Base-by-base conservation (phyloP, 2,797 vertebrate species). In the Chaetophractus vellerosus region DNA sequence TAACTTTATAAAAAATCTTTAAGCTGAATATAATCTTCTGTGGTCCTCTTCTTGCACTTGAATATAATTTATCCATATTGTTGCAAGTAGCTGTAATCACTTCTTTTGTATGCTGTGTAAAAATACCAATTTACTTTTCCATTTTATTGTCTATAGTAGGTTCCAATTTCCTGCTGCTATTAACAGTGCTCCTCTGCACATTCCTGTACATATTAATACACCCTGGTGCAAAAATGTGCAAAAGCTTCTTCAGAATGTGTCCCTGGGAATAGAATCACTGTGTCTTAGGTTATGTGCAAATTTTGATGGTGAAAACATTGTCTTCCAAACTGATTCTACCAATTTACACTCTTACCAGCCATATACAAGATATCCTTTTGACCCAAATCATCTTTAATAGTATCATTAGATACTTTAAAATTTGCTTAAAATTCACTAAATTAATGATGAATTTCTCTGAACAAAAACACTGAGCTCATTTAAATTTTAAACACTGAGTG, bases 281-380 rank as follows among this genome's bases (percentile, higher is more conserved):
- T 6, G 8, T 57, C 38, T 55, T 55, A 36, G 1, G 4, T 50
- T 31, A 38, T 26, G 12, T 66, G 57, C 38, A 88, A 28, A 6
- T 90, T 94, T 52, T 50, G 1, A 80, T 78, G 9, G 10, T 4
- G 90, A n/a, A 90, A 95, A 5, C 28, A 84, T 59, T 68, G 0
- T 71, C 55, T 76, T 63, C 4, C 14, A 55, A 55, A 19, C 52
- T 18, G 52, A 55, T 55, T 55, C 52, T 55, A 55, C 18, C 4
- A 92, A 50, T 33, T 74, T 78, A 57, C 2, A 85, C 26, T 90
- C 8, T 41, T 94, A 18, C 15, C 9, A 63, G n/a, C 6, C 52
- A 61, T 50, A 66, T 55, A 90, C 75, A 88, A 90, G 36, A 76
- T 71, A 71, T 6, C 11, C 9, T 85, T 90, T 74, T 33, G 86